phyloP scores from a whole-genome alignment of 2,888 invertebrate genomes.

The Spilarctia lutea region DNA sequence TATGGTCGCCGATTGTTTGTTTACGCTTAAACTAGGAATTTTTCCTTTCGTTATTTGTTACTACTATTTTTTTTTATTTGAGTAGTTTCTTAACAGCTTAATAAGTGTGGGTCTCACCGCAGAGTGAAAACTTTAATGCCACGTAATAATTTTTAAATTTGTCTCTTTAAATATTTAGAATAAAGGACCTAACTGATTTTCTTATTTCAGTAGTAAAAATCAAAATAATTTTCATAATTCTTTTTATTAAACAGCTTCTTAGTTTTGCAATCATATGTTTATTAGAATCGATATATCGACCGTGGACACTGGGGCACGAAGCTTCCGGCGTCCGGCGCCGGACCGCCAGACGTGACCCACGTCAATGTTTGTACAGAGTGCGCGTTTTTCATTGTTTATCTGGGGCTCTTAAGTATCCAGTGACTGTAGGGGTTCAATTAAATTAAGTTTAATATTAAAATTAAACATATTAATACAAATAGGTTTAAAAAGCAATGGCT shows the following conservation, averaged over 20 bases:
- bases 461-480: neutral
- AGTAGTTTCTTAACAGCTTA: no score
- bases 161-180: neutral
- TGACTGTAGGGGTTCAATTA: neutral
- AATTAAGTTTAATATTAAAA: neutral
- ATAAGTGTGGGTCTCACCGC: no score
- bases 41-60: neutral
- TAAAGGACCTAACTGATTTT: no score
- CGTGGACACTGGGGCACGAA: slow-evolving; percentile 54
- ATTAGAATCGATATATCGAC: slow-evolving; percentile 68
- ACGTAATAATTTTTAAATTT: neutral
- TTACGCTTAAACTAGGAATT: slow-evolving; percentile 19
- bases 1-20: slow-evolving; percentile 38
- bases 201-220: neutral
- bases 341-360: slow-evolving; percentile 60
- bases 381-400: slow-evolving; percentile 10
- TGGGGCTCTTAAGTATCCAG: slow-evolving; percentile 2
- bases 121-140: no score
- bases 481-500: neutral
- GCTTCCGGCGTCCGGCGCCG: slow-evolving; percentile 59
- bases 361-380: slow-evolving; percentile 49
- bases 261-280: slow-evolving; percentile 16
- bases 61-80: neutral
- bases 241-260: neutral
- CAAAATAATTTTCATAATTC: neutral